Evolutionary conservation across 1,140 invertebrate species (phyloP).

Genomic region (Helicoverpa armigera): DNA sequence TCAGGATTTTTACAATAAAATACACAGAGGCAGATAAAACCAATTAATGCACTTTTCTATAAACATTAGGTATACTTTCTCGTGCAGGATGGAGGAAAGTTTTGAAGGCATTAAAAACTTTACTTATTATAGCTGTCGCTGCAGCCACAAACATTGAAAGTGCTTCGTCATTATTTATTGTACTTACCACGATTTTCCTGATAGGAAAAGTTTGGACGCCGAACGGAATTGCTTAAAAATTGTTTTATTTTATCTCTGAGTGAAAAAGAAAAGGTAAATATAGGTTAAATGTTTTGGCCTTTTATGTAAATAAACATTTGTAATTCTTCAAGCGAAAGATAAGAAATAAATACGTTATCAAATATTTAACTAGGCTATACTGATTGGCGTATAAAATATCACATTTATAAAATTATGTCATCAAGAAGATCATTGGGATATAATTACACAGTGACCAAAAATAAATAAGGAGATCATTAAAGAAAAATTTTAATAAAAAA

Average conservation of each 20-base stretch:
- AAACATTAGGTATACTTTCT: neutral
- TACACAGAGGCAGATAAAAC: neutral
- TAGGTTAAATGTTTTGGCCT: neutral
- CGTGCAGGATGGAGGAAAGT: too few relatives aligned
- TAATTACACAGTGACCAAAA: neutral
- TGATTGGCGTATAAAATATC: neutral
- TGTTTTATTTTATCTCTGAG: conserved; percentile 30
- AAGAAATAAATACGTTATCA: too few relatives aligned
- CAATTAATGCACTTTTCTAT: neutral
- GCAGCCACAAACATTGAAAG: conserved; percentile 16
- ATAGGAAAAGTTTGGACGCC: conserved; percentile 39
- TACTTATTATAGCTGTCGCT: conserved; percentile 35
- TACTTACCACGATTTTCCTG: conserved; percentile 28
- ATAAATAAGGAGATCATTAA: conserved; percentile 5
- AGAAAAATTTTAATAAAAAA: conserved; percentile 19
- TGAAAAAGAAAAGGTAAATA: neutral
- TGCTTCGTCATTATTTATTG: conserved; percentile 42
- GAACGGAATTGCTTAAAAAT: conserved; percentile 33
- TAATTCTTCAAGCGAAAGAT: too few relatives aligned
- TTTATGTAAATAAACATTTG: neutral
- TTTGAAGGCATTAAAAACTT: conserved; percentile 42
- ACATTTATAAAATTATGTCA: neutral
- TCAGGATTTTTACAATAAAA: too few relatives aligned
- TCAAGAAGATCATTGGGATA: neutral
- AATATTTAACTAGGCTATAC: neutral